Evolutionary conservation across 2,888 invertebrate genomes (phyloP).

Genomic region (Rotaria magnacalcarata): DNA sequence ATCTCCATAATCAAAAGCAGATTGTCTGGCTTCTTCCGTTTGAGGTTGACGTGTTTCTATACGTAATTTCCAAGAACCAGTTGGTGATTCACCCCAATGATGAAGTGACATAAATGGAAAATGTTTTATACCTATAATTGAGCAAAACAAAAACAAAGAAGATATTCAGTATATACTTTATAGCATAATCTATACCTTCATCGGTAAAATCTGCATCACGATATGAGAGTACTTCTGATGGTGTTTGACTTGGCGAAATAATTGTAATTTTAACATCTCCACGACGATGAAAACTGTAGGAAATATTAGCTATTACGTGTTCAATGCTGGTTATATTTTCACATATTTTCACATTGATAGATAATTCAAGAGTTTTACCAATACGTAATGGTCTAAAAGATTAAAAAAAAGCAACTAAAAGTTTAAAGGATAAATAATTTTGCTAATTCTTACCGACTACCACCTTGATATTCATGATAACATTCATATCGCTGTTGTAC

Average conservation of each 20-base stretch:
- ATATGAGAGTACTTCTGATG: constrained; percentile 45
- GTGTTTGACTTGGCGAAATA: constrained; percentile 40
- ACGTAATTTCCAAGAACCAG: constrained; percentile 88
- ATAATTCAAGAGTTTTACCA: not conserved
- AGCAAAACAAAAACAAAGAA: not conserved
- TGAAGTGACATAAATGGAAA: constrained; percentile 77
- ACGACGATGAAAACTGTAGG: constrained; percentile 33
- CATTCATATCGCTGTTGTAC: constrained; percentile 48
- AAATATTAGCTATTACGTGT: constrained; percentile 44
- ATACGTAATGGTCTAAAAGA: not conserved
- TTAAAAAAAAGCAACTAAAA: not conserved
- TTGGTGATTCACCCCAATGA: constrained; percentile 92
- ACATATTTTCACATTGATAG: not conserved
- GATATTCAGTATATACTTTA: not conserved
- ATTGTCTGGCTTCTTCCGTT: not conserved
- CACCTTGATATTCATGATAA: not conserved
- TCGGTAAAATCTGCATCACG: constrained; percentile 37
- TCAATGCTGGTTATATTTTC: constrained; percentile 34
- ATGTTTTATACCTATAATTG: constrained; percentile 37
- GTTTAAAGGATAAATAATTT: no score
- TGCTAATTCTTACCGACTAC: not conserved
- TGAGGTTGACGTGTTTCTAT: constrained; percentile 65
- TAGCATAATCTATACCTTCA: not conserved
- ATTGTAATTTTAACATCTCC: constrained; percentile 44
- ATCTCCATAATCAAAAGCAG: not conserved